Evolutionary conservation across 2,888 invertebrate species (phyloP), one percentile per base, ranked within the genome.

Genomic region (Aspidiotus rigidus): DNA sequence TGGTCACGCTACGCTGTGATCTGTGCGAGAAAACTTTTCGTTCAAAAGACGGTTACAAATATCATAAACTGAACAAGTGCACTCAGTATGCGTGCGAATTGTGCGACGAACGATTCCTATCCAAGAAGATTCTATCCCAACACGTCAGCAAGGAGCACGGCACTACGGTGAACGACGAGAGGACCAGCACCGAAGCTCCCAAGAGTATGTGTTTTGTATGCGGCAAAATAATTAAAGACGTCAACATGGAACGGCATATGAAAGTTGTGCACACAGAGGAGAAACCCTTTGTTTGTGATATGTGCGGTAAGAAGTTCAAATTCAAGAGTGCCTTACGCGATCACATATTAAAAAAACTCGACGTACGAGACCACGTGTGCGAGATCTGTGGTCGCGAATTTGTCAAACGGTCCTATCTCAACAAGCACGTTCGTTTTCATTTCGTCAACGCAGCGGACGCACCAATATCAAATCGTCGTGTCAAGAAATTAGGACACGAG

Each of bases 271-370:
- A 67, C 17, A 59, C 17, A 10, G 67, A 67, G 56, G 67, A 67
- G n/a, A 57, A 59, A 49, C 67, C 67, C 2, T 67, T 67, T 28
- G 49, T 53, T 1, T 67, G 67, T 16, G 60, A 67, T 11, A 15
- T 67, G n/a, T 67, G 67, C 15, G 67, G 67, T 28, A 67, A 67
- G 56, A 17, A 60, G 13, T 67, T 67, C 60, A 67, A 67, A 67
- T 60, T 60, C 16, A 67, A 67, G 10, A 67, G 59, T 16, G 57
- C 60, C 15, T 44, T 67, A 8, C 44, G 67, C 28, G 67, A 67
- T 16, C 67, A 67, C 53, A 67, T 67, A 44, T 60, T 67, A 44
- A 40, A 44, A 28, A 59, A 67, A 28, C 9, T 67, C 0, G 67
- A 60, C 16, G 41, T 67, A 40, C 59, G 60, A 15, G 67, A 67